Conservation (phyloP, 2,113 vertebrate species). For the Coptodon bakossiorum region DNA sequence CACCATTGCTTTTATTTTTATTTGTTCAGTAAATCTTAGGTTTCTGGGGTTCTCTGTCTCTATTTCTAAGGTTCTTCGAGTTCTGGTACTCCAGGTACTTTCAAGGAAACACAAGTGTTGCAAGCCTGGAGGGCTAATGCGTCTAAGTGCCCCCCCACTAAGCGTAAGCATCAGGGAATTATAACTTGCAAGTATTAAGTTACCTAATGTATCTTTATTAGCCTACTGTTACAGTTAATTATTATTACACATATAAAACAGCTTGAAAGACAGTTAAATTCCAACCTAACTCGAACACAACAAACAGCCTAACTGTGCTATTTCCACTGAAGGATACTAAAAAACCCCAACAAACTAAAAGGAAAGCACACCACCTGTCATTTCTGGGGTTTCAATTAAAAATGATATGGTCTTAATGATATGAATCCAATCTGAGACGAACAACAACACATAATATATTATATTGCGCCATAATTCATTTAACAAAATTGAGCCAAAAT, state of each 20-base stretch:
- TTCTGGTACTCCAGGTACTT: neutral
- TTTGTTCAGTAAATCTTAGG: neutral
- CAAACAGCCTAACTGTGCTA: neutral
- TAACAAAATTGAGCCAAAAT: neutral
- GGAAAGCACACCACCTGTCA: neutral
- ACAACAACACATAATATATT: neutral
- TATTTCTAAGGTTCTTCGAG: neutral
- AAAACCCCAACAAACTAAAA: rapidly evolving
- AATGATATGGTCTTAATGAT: neutral
- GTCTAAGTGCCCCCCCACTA: neutral
- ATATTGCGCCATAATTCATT: neutral
- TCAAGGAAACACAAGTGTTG: neutral
- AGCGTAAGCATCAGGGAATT: neutral
- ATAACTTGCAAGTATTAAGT: neutral
- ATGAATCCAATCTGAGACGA: neutral
- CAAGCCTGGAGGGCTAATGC: neutral
- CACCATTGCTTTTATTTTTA: neutral
- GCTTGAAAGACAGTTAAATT: neutral
- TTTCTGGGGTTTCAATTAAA: neutral
- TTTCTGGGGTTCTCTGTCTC: neutral
- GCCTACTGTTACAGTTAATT: neutral
- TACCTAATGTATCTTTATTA: neutral
- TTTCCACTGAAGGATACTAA: neutral
- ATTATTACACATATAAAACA: neutral
- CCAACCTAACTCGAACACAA: neutral